Conservation (phyloP, 1,140 invertebrate species). For the Saccostrea echinata region DNA sequence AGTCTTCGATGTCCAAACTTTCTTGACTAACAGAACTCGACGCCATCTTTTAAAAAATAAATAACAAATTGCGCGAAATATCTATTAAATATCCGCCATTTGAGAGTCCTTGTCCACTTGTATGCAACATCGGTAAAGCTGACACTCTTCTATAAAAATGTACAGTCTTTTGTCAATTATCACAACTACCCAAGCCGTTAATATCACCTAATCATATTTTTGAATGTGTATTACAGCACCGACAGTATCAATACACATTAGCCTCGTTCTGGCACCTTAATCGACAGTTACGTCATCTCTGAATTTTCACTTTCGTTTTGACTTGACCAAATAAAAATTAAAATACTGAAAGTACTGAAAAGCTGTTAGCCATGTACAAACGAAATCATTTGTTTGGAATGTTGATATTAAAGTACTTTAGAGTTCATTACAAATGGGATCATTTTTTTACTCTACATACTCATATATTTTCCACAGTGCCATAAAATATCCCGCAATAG, state of each 20-base stretch:
- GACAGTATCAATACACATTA: slow-evolving; percentile 19
- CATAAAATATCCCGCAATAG: no score
- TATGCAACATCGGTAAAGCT: neutral
- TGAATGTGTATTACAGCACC: neutral
- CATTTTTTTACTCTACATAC: no score
- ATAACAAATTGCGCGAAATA: neutral
- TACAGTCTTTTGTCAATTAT: neutral
- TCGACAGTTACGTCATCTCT: slow-evolving; percentile 12
- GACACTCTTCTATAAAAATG: neutral
- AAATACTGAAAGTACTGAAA: no score
- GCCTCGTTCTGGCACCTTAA: slow-evolving; percentile 10
- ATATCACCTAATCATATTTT: neutral
- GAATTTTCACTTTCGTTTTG: slow-evolving; percentile 6
- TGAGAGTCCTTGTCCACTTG: neutral
- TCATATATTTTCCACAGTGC: no score
- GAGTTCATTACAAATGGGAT: no score
- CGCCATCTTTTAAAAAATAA: slow-evolving; percentile 80
- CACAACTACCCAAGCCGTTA: neutral
- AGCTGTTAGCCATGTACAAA: no score
- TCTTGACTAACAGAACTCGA: slow-evolving; percentile 86
- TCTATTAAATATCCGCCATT: neutral
- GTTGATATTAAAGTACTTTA: no score
- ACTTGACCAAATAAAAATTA: neutral
- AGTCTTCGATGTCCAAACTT: slow-evolving; percentile 84
- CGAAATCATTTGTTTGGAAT: no score